Evolutionary conservation across 2,888 invertebrate species (phyloP).

Genomic region (Tachystola acroxantha): DNA sequence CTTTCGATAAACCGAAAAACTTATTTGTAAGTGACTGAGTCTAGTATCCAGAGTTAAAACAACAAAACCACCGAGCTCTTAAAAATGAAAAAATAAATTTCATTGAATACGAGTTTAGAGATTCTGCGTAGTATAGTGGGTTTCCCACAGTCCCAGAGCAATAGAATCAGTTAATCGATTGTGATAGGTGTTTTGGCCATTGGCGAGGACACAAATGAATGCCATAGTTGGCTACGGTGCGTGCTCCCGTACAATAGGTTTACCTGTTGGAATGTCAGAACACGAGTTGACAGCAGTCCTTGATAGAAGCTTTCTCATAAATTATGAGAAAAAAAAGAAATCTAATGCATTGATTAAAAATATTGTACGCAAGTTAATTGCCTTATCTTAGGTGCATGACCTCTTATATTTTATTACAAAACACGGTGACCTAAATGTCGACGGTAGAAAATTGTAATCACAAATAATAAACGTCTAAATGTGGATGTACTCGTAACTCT

Average conservation of each 20-base stretch:
- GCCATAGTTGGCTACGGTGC: slow-evolving; percentile 41
- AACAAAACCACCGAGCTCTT: no score
- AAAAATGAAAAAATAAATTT: no score
- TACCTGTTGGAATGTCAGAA: slow-evolving; percentile 33
- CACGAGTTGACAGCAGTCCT: not conserved
- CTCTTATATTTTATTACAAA: slow-evolving; percentile 10
- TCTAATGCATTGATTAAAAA: slow-evolving; percentile 2
- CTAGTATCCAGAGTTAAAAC: no score
- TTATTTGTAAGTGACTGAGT: no score
- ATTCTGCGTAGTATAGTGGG: slow-evolving; percentile 10
- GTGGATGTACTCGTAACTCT: not conserved
- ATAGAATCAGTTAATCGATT: slow-evolving; percentile 50
- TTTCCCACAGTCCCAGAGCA: slow-evolving; percentile 25
- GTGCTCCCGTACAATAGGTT: slow-evolving; percentile 42
- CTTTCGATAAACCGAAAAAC: no score
- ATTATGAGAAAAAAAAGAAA: not conserved
- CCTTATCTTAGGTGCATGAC: slow-evolving; percentile 9
- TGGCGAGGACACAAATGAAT: slow-evolving; percentile 38
- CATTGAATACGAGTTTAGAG: no score
- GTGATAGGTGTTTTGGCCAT: slow-evolving; percentile 45
- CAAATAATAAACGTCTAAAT: no score
- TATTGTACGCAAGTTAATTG: not conserved
- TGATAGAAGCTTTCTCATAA: not conserved
- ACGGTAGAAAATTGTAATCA: slow-evolving; percentile 5
- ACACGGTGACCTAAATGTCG: slow-evolving; percentile 8